phyloP scores from a whole-genome alignment of 2,113 vertebrate species.

The Istiophorus platypterus region DNA sequence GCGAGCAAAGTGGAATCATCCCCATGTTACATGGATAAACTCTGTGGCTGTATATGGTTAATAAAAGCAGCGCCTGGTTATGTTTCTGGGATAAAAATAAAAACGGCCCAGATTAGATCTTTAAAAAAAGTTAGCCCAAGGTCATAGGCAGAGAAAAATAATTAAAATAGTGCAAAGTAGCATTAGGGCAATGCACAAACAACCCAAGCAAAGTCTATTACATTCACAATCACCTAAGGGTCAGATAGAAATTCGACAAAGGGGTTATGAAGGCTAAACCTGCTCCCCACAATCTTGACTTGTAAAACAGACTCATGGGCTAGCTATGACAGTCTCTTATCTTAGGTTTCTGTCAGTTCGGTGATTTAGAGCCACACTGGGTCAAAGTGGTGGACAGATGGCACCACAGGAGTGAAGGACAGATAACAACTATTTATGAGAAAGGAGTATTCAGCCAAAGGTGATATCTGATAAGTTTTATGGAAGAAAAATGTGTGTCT shows the following conservation, averaged over 20 bases:
- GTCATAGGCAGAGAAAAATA: not conserved
- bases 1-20: slow-evolving; percentile 19
- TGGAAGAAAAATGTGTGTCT: no score
- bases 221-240: not conserved
- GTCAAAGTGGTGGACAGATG: slow-evolving; percentile 5
- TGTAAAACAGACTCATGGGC: slow-evolving; percentile 22
- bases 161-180: not conserved
- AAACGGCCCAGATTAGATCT: slow-evolving; percentile 1
- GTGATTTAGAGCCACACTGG: slow-evolving; percentile 34
- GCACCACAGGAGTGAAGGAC: slow-evolving; percentile 14
- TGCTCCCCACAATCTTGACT: not conserved
- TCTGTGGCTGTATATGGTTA: slow-evolving; percentile 49
- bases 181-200: slow-evolving; percentile 31
- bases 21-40: slow-evolving; percentile 36
- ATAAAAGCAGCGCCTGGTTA: slow-evolving; percentile 23
- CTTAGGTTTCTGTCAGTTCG: slow-evolving; percentile 31
- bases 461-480: not conserved
- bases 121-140: not conserved
- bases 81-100: slow-evolving; percentile 54
- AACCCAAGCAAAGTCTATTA: slow-evolving; percentile 25
- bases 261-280: slow-evolving; percentile 19
- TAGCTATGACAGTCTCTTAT: not conserved
- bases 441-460: not conserved
- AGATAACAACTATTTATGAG: not conserved
- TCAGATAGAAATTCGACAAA: not conserved